Percentiles rank a stretch among this genome's conserved stretches.
These are phyloP conservation scores for Phaethornis superciliosus DNA, from an alignment of 2,113 vertebrate species.

Conservation along the genomic window DNA sequence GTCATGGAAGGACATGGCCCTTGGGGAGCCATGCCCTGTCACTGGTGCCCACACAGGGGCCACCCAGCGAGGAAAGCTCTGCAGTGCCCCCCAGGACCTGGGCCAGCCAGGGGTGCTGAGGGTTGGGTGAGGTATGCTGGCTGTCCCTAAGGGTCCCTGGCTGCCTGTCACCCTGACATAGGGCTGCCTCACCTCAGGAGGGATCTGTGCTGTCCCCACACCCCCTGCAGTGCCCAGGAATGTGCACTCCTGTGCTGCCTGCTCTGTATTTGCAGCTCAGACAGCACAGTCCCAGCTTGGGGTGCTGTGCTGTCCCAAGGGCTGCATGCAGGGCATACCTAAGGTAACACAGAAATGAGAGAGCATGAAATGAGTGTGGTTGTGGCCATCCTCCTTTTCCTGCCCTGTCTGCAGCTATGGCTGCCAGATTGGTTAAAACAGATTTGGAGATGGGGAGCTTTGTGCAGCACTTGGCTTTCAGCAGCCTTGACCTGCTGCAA, in stretches of 20 bases:
- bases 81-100: no score
- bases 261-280: rapidly evolving
- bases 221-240: no score
- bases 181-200: not conserved
- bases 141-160: not conserved
- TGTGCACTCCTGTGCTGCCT: not conserved
- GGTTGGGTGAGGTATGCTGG: not conserved
- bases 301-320: rapidly evolving
- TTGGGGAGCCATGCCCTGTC: no score
- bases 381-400: not conserved
- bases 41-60: no score
- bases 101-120: rapidly evolving
- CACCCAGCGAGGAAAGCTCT: rapidly evolving
- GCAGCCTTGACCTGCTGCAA: not conserved
- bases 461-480: not conserved
- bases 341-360: not conserved
- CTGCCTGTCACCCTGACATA: rapidly evolving
- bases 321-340: rapidly evolving
- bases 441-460: not conserved
- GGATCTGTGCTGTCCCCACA: not conserved
- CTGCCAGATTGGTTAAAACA: rapidly evolving
- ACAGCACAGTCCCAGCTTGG: rapidly evolving
- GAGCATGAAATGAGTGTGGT: rapidly evolving
- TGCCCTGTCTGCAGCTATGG: not conserved
- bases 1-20: not conserved